Percentiles rank a stretch among this genome's conserved stretches.
Evolutionary conservation across 2,797 vertebrate species (phyloP).

Genomic region (Sebastes umbrosus): DNA sequence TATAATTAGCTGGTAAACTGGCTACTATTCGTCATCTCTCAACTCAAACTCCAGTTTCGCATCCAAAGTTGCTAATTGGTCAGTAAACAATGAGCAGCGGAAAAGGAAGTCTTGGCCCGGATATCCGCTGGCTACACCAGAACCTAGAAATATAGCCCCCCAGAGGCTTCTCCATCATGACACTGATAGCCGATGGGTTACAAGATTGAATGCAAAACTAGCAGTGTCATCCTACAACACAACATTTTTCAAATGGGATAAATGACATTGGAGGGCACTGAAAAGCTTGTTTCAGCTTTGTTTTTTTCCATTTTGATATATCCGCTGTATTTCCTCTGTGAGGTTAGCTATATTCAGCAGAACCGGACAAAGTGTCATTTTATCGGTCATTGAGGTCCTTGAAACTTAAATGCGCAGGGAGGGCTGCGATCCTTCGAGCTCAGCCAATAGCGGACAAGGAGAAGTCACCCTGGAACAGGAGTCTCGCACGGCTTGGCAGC

Average conservation of each 20-base stretch:
- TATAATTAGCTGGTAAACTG: too few species aligned
- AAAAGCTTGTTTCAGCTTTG: background rate
- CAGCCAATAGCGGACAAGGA: constrained; percentile 70
- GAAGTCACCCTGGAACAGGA: constrained; percentile 67
- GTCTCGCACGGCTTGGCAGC: constrained; percentile 70
- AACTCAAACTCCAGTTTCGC: too few species aligned
- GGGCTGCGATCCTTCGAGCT: constrained; percentile 29
- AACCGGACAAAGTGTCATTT: constrained; percentile 32
- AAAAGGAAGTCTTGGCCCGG: too few species aligned
- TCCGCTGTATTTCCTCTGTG: background rate
- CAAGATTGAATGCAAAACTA: background rate
- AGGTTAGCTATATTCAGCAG: constrained; percentile 32
- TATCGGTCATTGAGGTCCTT: constrained; percentile 33
- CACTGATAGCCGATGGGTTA: too few species aligned
- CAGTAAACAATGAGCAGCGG: too few species aligned
- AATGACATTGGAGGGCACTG: background rate
- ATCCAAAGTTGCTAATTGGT: too few species aligned
- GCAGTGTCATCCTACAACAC: background rate
- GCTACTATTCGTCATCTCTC: too few species aligned
- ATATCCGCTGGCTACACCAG: too few species aligned
- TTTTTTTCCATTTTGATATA: background rate
- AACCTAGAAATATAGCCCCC: too few species aligned
- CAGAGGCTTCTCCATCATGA: too few species aligned
- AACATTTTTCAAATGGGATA: background rate
- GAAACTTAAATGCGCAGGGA: constrained; percentile 43